Conservation (phyloP, 2,113 vertebrate genomes). For the Lepus timidus region DNA sequence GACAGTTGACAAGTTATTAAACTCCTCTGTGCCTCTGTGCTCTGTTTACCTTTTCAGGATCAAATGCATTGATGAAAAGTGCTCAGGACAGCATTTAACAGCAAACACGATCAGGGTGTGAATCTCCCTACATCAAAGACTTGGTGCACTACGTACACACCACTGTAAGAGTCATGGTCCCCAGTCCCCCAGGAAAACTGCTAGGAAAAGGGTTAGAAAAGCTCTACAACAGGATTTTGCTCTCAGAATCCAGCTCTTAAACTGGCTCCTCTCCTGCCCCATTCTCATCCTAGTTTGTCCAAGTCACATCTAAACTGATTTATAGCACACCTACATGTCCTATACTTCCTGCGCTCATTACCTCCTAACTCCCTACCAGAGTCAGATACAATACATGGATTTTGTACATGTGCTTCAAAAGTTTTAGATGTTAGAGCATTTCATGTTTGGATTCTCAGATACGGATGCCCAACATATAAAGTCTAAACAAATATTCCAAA, state of each 20-base stretch:
- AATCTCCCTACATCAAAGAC: neutral
- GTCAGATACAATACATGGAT: neutral
- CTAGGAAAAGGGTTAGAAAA: too few species aligned
- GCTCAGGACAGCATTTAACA: neutral
- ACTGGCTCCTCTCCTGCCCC: neutral
- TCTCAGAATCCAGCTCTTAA: neutral
- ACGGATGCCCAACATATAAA: too few species aligned
- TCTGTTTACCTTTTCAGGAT: neutral
- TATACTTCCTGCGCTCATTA: neutral
- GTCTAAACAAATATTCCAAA: too few species aligned
- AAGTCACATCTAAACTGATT: neutral
- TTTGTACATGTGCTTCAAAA: neutral
- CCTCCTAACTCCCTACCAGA: neutral
- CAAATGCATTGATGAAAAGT: neutral
- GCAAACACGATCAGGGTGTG: neutral
- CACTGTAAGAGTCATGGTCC: neutral
- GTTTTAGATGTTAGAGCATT: too few species aligned
- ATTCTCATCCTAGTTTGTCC: neutral
- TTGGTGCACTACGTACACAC: rapidly evolving
- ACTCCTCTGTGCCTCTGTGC: neutral
- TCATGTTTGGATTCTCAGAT: too few species aligned
- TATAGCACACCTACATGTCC: neutral
- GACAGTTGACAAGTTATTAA: neutral
- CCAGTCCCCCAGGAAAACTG: too few species aligned
- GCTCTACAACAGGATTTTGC: neutral